phyloP scores from a whole-genome alignment of 2,113 vertebrate species.

The Zosterops borbonicus region DNA sequence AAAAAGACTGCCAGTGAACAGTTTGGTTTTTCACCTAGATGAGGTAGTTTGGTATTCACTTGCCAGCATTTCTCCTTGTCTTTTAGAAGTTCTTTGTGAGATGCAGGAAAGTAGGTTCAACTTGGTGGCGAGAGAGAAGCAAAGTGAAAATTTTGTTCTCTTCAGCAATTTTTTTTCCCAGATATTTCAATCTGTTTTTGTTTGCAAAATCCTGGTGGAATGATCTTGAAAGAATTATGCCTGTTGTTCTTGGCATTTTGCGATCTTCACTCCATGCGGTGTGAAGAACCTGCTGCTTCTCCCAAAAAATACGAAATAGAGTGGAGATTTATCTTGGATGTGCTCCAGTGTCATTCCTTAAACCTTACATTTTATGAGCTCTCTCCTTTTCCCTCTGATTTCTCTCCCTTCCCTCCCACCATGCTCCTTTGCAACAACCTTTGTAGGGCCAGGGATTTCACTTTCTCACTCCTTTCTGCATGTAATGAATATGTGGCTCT shows the following conservation, averaged over 20 bases:
- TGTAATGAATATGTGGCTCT: not conserved
- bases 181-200: constrained; percentile 65
- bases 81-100: constrained; percentile 5
- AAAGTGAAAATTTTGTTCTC: constrained; percentile 61
- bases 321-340: constrained; percentile 74
- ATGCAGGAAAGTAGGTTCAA: not conserved
- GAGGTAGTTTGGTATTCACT: not conserved
- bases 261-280: constrained; percentile 59
- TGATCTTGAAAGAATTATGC: constrained; percentile 68
- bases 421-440: not conserved
- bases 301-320: constrained; percentile 69
- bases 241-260: constrained; percentile 77
- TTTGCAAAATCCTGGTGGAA: constrained; percentile 68
- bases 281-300: constrained; percentile 73
- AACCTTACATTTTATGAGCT: constrained; percentile 52
- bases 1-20: not conserved
- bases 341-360: constrained; percentile 67
- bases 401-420: not conserved
- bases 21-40: not conserved
- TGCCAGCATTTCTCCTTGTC: not conserved
- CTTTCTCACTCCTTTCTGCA: not conserved
- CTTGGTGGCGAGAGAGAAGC: constrained; percentile 20
- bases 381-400: not conserved
- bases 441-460: not conserved
- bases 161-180: constrained; percentile 51